A percentile compares a stretch with the other conserved stretches of the same genome.
phyloP scores from a whole-genome alignment of 2,113 vertebrate species.

The Pleuronectes platessa region DNA sequence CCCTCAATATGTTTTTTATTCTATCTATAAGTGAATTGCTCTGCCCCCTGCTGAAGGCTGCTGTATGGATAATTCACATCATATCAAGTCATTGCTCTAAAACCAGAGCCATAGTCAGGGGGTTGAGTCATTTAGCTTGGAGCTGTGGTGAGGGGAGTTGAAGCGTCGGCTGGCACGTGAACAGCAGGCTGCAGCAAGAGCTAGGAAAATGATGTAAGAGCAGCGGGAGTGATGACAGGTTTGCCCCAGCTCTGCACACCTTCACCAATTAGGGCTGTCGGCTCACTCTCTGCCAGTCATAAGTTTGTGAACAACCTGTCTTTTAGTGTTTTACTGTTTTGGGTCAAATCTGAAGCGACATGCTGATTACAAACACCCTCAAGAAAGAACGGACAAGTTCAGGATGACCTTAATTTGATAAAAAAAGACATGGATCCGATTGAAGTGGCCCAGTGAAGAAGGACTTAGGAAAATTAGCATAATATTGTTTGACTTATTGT shows the following conservation, averaged over 20 bases:
- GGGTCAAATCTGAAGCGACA: background rate
- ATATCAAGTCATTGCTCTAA: background rate
- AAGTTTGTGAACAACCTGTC: background rate
- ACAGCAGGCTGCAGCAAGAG: conserved; percentile 2
- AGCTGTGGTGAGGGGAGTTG: background rate
- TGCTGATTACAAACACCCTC: background rate
- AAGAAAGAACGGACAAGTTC: background rate
- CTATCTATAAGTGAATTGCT: background rate
- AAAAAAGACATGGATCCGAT: background rate
- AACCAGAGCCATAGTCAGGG: background rate
- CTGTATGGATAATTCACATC: background rate
- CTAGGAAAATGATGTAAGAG: conserved; percentile 34
- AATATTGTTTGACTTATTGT: no score
- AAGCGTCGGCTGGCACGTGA: conserved; percentile 14
- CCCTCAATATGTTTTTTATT: background rate
- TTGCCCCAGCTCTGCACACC: conserved; percentile 4
- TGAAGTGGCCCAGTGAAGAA: background rate
- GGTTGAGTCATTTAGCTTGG: background rate
- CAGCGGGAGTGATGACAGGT: conserved; percentile 18
- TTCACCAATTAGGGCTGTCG: background rate
- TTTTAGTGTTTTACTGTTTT: background rate
- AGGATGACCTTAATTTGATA: background rate
- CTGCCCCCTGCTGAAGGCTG: background rate
- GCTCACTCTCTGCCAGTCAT: background rate
- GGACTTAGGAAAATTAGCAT: no score